Evolutionary conservation across 2,888 invertebrate species (phyloP).

Genomic region (Stegophylla sp.): DNA sequence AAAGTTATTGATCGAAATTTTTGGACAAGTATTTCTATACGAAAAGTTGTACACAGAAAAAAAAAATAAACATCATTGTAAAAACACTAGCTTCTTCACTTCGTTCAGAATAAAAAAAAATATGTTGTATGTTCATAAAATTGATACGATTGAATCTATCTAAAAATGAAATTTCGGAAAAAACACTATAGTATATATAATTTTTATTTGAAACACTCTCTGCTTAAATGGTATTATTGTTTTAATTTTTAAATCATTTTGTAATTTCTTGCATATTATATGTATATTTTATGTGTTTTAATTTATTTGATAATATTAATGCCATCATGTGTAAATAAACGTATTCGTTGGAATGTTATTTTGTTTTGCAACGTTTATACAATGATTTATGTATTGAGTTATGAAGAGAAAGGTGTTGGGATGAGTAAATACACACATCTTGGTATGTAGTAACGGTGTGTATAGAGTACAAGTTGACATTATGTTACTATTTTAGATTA

Average conservation of each 20-base stretch:
- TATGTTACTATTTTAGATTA: constrained; percentile 12
- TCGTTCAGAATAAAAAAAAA: no score
- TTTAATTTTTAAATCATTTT: background rate
- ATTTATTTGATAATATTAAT: constrained; percentile 13
- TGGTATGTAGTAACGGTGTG: background rate
- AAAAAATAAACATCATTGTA: no score
- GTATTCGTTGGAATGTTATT: constrained; percentile 9
- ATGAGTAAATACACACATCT: constrained; percentile 33
- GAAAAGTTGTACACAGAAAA: no score
- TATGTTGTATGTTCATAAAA: no score
- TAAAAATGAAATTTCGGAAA: no score
- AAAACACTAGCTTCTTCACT: no score
- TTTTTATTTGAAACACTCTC: no score
- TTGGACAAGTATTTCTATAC: no score
- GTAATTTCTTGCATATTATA: background rate
- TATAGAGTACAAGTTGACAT: constrained; percentile 22
- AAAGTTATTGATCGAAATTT: no score
- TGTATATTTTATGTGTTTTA: background rate
- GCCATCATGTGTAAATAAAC: background rate
- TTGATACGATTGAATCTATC: no score
- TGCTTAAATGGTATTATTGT: background rate
- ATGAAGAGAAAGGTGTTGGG: constrained; percentile 51
- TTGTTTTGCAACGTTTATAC: constrained; percentile 37
- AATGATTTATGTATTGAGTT: constrained; percentile 40
- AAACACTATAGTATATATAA: background rate